A percentile compares a stretch with the other conserved stretches of the same genome.
Evolutionary conservation across 2,113 vertebrate genomes (phyloP).

Genomic region (zebrafish (Danio rerio)): GRCz12tu NC_133186.1:28481501-28482000

Average conservation of each 20-base stretch:
- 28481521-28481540: no score
- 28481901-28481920: no score
- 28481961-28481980: conserved; percentile 88
- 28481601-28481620: no score
- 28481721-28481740: conserved; percentile 78
- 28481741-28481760: conserved; percentile 83
- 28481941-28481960: conserved; percentile 85
- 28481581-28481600: no score
- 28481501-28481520: no score
- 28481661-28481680: no score
- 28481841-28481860: background rate
- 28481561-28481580: no score
- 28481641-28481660: no score
- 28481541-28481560: no score
- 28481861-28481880: background rate
- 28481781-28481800: conserved; percentile 83
- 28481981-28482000: conserved; percentile 80
- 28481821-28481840: background rate
- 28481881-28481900: no score
- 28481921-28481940: conserved; percentile 65
- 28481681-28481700: conserved; percentile 69
- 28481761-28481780: conserved; percentile 91
- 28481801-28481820: background rate
- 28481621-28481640: no score
- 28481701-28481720: conserved; percentile 91